Evolutionary conservation across 2,113 vertebrate species (phyloP).

Genomic region (Oryctolagus cuniculus): mOryCun1.1 NC_091439.1:123747501-123748000

Average conservation of each 20-base stretch:
- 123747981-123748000: neutral
- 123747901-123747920: neutral
- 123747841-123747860: neutral
- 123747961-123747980: constrained; percentile 26
- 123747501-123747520: too few relatives aligned
- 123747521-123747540: too few relatives aligned
- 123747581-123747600: too few relatives aligned
- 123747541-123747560: too few relatives aligned
- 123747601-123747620: too few relatives aligned
- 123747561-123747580: too few relatives aligned
- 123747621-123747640: neutral
- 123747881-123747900: neutral
- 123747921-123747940: neutral
- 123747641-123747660: neutral
- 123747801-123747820: neutral
- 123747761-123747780: neutral
- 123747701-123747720: neutral
- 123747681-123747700: neutral
- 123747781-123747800: too few relatives aligned
- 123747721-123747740: neutral
- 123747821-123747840: neutral
- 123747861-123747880: neutral
- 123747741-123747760: neutral
- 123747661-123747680: neutral
- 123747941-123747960: neutral